phyloP scores from a whole-genome alignment of 2,888 invertebrate species.

The Drosophila hamatofila region DNA sequence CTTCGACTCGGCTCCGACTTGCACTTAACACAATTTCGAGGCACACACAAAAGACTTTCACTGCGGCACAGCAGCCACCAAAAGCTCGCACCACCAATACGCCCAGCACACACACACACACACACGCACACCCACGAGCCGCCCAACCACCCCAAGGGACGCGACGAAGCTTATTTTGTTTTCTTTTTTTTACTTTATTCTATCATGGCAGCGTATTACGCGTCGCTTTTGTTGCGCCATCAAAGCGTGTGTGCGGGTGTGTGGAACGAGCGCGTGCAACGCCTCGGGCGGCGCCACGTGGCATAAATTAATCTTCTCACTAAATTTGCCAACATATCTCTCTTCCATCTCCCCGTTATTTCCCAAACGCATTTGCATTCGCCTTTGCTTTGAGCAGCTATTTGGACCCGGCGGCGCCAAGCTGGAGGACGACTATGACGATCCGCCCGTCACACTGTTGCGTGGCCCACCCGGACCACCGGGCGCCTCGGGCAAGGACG shows the following conservation, averaged over 20 bases:
- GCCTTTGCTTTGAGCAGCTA: slow-evolving; percentile 73
- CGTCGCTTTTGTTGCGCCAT: slow-evolving; percentile 69
- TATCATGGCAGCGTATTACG: slow-evolving; percentile 46
- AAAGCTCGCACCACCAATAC: slow-evolving; percentile 11
- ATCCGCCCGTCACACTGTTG: slow-evolving; percentile 86
- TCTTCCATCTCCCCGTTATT: slow-evolving; percentile 28
- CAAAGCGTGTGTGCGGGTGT: slow-evolving; percentile 51
- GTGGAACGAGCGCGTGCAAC: slow-evolving; percentile 60
- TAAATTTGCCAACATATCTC: slow-evolving; percentile 62
- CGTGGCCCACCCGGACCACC: slow-evolving; percentile 89
- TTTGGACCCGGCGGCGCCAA: slow-evolving; percentile 85
- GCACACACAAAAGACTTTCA: slow-evolving; percentile 78
- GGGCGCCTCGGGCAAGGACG: slow-evolving; percentile 85
- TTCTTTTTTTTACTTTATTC: slow-evolving; percentile 6
- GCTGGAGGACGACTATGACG: slow-evolving; percentile 85
- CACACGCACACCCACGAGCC: not conserved
- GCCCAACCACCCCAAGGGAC: slow-evolving; percentile 13
- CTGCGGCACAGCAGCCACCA: slow-evolving; percentile 59
- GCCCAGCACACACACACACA: slow-evolving; percentile 19
- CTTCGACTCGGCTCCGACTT: slow-evolving; percentile 65
- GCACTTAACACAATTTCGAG: slow-evolving; percentile 80
- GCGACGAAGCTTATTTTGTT: slow-evolving; percentile 38
- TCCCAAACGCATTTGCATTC: slow-evolving; percentile 24
- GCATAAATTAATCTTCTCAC: slow-evolving; percentile 73
- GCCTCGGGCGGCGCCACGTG: slow-evolving; percentile 67